Conservation (phyloP, 2,797 vertebrate genomes). For the Schizopygopsis malacanthus region DNA sequence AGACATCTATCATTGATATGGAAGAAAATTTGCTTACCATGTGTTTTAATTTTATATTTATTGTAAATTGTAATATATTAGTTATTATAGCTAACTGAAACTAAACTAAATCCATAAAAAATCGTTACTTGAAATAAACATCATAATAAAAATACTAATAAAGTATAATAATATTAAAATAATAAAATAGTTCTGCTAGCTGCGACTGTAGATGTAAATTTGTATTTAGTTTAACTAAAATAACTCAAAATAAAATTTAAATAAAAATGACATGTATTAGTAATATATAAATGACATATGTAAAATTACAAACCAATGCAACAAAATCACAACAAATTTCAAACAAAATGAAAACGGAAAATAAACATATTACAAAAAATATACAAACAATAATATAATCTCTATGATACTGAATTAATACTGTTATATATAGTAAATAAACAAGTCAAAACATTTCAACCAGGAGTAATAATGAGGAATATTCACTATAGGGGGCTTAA, state of each 20-base stretch:
- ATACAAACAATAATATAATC: too few relatives aligned
- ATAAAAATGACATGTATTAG: neutral
- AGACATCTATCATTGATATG: too few relatives aligned
- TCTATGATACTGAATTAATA: neutral
- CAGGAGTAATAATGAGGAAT: neutral
- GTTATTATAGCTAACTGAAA: too few relatives aligned
- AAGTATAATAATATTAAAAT: too few relatives aligned
- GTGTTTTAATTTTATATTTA: too few relatives aligned
- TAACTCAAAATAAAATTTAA: neutral
- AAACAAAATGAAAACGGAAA: neutral
- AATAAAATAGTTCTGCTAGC: too few relatives aligned
- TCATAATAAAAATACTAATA: too few relatives aligned
- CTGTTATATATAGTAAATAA: neutral
- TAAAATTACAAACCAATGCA: too few relatives aligned
- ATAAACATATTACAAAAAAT: neutral
- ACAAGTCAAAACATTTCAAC: neutral
- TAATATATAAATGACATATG: neutral
- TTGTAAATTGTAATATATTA: too few relatives aligned
- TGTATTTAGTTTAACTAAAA: neutral
- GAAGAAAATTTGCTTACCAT: too few relatives aligned
- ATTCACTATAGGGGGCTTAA: neutral
- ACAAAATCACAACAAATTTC: neutral
- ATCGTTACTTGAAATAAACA: too few relatives aligned
- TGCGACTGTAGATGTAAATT: neutral
- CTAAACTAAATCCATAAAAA: too few relatives aligned